Evolutionary conservation across 2,113 vertebrate species (phyloP).

Genomic region (Vombatus ursinus): DNA sequence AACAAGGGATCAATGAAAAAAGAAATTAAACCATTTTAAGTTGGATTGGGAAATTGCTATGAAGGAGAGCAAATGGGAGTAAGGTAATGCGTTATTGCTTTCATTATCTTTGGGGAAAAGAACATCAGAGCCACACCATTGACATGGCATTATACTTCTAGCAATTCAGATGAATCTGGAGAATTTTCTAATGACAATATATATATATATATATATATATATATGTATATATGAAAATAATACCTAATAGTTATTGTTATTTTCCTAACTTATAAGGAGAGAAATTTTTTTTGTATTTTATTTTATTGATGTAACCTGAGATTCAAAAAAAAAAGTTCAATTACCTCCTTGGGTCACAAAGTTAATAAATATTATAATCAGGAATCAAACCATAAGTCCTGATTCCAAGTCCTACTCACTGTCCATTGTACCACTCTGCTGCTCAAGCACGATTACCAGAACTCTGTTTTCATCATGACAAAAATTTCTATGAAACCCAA

Average conservation of each 20-base stretch:
- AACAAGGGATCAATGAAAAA: slow-evolving; percentile 58
- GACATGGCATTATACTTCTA: slow-evolving; percentile 25
- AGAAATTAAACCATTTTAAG: slow-evolving; percentile 64
- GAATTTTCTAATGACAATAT: slow-evolving; percentile 13
- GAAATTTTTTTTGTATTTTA: neutral
- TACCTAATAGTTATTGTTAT: neutral
- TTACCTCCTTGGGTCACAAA: neutral
- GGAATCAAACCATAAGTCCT: neutral
- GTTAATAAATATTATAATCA: neutral
- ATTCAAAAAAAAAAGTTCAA: neutral
- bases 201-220: too few species aligned
- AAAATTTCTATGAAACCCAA: neutral
- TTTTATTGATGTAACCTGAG: neutral
- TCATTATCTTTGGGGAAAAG: slow-evolving; percentile 42
- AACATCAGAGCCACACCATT: slow-evolving; percentile 39
- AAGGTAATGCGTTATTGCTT: slow-evolving; percentile 53
- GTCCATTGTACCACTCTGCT: neutral
- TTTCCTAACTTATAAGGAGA: neutral
- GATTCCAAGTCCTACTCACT: neutral
- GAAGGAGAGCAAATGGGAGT: slow-evolving; percentile 50
- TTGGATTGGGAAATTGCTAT: slow-evolving; percentile 61
- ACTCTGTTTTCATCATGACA: neutral
- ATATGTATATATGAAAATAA: too few species aligned
- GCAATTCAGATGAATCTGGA: slow-evolving; percentile 19
- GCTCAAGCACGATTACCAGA: neutral